A percentile compares a stretch with the other conserved stretches of the same genome.
phyloP scores from a whole-genome alignment of 1,140 invertebrate genomes.

The Brachystomella parvula region DNA sequence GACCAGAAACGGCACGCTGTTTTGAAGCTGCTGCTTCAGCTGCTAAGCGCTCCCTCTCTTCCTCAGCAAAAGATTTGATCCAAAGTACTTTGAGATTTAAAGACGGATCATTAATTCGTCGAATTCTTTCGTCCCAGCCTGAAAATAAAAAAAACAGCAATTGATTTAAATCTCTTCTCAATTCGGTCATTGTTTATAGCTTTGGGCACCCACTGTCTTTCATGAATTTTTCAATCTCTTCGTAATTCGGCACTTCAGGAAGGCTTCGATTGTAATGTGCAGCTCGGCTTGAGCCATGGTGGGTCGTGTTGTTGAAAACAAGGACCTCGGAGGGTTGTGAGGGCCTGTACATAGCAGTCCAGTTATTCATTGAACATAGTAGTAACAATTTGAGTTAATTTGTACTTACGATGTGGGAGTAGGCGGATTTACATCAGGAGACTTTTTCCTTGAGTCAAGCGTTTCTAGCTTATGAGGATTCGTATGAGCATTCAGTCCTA shows the following conservation, averaged over 20 bases:
- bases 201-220: background rate
- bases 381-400: no score
- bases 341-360: background rate
- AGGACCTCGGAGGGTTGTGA: constrained; percentile 11
- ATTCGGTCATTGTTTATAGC: background rate
- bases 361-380: no score
- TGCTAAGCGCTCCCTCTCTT: constrained; percentile 3
- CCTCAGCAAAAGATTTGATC: constrained; percentile 7
- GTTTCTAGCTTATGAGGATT: constrained; percentile 5
- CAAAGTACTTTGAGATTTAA: constrained; percentile 12
- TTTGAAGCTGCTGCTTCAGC: background rate
- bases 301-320: constrained; percentile 1
- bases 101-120: background rate
- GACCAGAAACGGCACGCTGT: constrained; percentile 3
- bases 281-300: constrained; percentile 4
- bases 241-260: constrained; percentile 14
- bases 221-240: constrained; percentile 15
- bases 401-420: constrained; percentile 6
- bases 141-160: background rate
- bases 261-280: constrained; percentile 17
- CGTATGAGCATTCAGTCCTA: constrained; percentile 12
- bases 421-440: constrained; percentile 1
- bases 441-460: background rate
- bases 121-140: constrained; percentile 13
- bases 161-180: background rate